A percentile compares a stretch with the other conserved stretches of the same genome.
Evolutionary conservation across 1,140 invertebrate species (phyloP).

Genomic region (Cotesia vestalis): DNA sequence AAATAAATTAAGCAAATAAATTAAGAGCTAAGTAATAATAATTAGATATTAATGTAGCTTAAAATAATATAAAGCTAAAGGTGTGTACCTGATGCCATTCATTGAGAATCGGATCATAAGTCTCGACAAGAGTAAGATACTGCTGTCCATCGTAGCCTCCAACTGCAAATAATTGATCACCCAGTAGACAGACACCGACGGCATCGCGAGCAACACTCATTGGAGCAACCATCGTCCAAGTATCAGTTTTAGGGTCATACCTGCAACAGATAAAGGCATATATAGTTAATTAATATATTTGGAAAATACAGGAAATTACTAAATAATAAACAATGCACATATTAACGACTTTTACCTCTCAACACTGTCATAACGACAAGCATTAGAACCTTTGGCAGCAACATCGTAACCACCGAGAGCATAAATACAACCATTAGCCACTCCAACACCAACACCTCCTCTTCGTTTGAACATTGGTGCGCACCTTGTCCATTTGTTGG

Average conservation of each 20-base stretch:
- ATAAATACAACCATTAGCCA: slow-evolving; percentile 84
- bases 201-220: slow-evolving; percentile 89
- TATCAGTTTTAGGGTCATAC: slow-evolving; percentile 81
- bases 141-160: slow-evolving; percentile 96
- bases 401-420: slow-evolving; percentile 91
- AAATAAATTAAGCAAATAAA: neutral
- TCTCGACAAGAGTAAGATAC: slow-evolving; percentile 90
- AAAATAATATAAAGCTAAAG: neutral
- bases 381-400: slow-evolving; percentile 82
- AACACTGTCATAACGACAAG: slow-evolving; percentile 86
- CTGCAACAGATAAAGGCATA: slow-evolving; percentile 49
- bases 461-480: slow-evolving; percentile 89
- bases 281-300: slow-evolving; percentile 23
- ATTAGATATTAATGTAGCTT: neutral
- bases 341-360: slow-evolving; percentile 80
- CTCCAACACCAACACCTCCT: slow-evolving; percentile 89
- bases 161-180: slow-evolving; percentile 87
- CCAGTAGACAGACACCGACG: slow-evolving; percentile 89
- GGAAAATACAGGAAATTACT: slow-evolving; percentile 39
- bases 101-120: slow-evolving; percentile 90
- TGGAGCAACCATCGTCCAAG: slow-evolving; percentile 89
- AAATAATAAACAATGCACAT: neutral
- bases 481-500: slow-evolving; percentile 87
- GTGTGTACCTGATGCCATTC: slow-evolving; percentile 80
- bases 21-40: slow-evolving; percentile 5